Conservation (phyloP, 2,888 invertebrate species). For the Diplazon laetatorius region DNA sequence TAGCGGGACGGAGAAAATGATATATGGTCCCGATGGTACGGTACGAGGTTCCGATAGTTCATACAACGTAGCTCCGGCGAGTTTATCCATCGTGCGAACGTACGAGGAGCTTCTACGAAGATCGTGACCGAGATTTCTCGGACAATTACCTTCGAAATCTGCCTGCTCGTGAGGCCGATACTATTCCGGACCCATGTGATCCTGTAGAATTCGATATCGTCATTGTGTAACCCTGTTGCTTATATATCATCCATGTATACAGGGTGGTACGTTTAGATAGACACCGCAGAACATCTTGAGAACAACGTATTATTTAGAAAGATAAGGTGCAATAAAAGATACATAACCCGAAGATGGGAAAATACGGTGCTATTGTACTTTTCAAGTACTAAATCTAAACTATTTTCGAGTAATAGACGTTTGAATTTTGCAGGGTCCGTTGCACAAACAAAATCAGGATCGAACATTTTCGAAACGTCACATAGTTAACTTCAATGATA, state of each 20-base stretch:
- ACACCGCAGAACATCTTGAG: too few relatives aligned
- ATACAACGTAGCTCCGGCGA: neutral
- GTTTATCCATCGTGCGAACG: constrained; percentile 36
- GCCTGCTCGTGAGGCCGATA: neutral
- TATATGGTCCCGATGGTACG: constrained; percentile 19
- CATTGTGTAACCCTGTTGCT: constrained; percentile 7
- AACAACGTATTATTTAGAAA: too few relatives aligned
- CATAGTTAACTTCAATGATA: too few relatives aligned
- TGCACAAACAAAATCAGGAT: too few relatives aligned
- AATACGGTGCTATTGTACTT: too few relatives aligned
- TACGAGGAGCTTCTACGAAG: constrained; percentile 38
- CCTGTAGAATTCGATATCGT: constrained; percentile 37
- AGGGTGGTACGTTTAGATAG: too few relatives aligned
- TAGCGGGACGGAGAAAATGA: constrained; percentile 21
- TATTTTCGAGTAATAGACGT: too few relatives aligned
- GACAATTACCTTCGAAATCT: constrained; percentile 50
- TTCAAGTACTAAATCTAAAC: too few relatives aligned
- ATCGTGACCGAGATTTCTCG: constrained; percentile 44
- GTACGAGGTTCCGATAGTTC: neutral
- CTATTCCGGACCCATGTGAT: constrained; percentile 7
- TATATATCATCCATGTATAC: constrained; percentile 32
- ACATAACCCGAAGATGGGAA: too few relatives aligned
- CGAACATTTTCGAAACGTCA: too few relatives aligned
- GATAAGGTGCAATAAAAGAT: too few relatives aligned
- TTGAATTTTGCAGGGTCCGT: too few relatives aligned